These are phyloP conservation scores for Trissolcus japonicus DNA, from an alignment of 2,888 invertebrate species.

Conservation along the genomic window DNA sequence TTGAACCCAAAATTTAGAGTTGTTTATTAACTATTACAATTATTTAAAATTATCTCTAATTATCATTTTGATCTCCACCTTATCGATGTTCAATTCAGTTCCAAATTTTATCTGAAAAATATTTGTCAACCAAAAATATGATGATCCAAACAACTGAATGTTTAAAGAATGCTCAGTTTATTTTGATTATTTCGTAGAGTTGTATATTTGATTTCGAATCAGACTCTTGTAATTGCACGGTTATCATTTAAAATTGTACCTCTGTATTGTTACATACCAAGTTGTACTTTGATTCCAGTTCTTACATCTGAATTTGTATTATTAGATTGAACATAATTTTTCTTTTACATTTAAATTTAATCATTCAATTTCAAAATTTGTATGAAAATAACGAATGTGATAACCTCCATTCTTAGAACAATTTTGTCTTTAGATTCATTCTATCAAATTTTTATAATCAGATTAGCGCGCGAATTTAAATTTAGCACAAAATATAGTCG, in stretches of 20 bases:
- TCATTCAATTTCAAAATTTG: too few relatives aligned
- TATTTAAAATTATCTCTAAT: slow-evolving; percentile 24
- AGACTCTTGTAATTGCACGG: slow-evolving; percentile 41
- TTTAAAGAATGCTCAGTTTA: slow-evolving; percentile 31
- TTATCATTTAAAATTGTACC: slow-evolving; percentile 28
- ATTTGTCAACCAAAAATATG: too few relatives aligned
- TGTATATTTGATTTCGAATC: slow-evolving; percentile 27
- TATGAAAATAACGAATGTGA: too few relatives aligned
- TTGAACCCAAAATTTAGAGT: slow-evolving; percentile 30
- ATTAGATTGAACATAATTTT: too few relatives aligned
- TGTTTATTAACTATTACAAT: slow-evolving; percentile 20
- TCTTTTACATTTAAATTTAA: too few relatives aligned
- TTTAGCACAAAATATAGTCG: slow-evolving; percentile 57
- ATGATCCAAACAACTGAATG: slow-evolving; percentile 16
- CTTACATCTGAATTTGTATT: too few relatives aligned
- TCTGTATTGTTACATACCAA: slow-evolving; percentile 27
- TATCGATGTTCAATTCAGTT: slow-evolving; percentile 29
- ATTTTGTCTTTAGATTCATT: too few relatives aligned
- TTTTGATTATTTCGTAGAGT: slow-evolving; percentile 40
- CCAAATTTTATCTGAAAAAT: neutral
- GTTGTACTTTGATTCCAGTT: slow-evolving; percentile 1
- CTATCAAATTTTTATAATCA: too few relatives aligned
- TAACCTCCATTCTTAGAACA: too few relatives aligned
- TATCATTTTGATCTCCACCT: slow-evolving; percentile 4
- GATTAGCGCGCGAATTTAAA: too few relatives aligned